Conservation (phyloP, 2,113 vertebrate genomes). For the Melozone crissalis region DNA sequence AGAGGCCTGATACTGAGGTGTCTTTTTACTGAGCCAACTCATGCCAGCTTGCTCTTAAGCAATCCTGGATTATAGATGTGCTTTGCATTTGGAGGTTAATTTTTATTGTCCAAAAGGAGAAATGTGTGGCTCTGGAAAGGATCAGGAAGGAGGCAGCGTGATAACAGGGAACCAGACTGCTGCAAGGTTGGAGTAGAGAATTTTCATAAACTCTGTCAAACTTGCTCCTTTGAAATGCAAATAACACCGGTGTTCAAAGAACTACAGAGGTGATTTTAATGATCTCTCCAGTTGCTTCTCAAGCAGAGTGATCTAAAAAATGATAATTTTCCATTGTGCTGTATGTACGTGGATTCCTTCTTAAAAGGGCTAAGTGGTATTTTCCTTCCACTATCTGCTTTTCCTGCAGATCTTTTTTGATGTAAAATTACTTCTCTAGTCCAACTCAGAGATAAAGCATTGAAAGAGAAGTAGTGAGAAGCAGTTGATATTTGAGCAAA, state of each 20-base stretch:
- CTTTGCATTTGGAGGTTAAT: background rate
- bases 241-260: background rate
- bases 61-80: background rate
- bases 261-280: constrained; percentile 2
- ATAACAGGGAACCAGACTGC: background rate
- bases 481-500: background rate
- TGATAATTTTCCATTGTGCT: background rate
- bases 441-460: background rate
- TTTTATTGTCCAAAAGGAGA: background rate
- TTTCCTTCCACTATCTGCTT: background rate
- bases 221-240: constrained; percentile 4
- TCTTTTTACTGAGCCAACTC: background rate
- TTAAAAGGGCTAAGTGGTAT: background rate
- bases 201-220: background rate
- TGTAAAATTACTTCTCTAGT: background rate
- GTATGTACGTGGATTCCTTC: background rate
- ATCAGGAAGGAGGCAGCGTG: background rate
- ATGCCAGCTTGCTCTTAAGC: background rate
- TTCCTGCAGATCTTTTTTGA: background rate
- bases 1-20: background rate
- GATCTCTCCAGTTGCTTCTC: background rate
- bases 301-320: background rate
- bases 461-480: background rate
- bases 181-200: background rate
- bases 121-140: background rate